phyloP scores from a whole-genome alignment of 2,113 vertebrate genomes.

The Psettodes erumei region DNA sequence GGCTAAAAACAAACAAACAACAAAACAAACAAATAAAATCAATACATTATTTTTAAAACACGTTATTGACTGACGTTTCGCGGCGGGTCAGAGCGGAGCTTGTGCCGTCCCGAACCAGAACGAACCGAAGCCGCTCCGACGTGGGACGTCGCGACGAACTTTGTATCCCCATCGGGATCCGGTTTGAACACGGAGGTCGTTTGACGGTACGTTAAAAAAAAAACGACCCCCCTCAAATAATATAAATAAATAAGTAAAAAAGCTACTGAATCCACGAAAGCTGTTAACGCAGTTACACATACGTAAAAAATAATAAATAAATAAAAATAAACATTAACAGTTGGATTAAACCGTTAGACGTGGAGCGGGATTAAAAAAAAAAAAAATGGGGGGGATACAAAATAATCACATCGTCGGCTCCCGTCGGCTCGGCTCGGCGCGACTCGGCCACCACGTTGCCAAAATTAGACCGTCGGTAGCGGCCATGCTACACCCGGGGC shows the following conservation, averaged over 20 bases:
- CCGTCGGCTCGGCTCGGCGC: no score
- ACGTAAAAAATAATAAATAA: no score
- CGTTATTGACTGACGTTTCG: no score
- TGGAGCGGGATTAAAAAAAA: background rate
- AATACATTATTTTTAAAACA: no score
- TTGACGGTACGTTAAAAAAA: background rate
- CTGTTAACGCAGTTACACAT: no score
- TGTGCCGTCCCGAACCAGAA: background rate
- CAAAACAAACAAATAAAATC: no score
- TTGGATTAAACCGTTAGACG: background rate
- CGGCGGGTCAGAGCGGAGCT: no score
- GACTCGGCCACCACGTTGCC: background rate
- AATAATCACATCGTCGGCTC: background rate
- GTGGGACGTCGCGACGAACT: constrained; percentile 23
- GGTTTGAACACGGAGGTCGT: background rate
- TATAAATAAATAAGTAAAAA: no score
- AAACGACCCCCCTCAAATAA: no score
- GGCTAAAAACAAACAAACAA: no score
- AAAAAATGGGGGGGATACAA: background rate
- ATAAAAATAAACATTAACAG: no score
- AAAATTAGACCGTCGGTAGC: constrained; percentile 12
- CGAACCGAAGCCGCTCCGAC: background rate
- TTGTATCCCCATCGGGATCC: background rate
- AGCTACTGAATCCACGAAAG: background rate
- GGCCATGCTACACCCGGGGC: constrained; percentile 52